These are phyloP conservation scores for Halotydeus destructor DNA, from an alignment of 1,140 invertebrate species.

Conservation along the genomic window DNA sequence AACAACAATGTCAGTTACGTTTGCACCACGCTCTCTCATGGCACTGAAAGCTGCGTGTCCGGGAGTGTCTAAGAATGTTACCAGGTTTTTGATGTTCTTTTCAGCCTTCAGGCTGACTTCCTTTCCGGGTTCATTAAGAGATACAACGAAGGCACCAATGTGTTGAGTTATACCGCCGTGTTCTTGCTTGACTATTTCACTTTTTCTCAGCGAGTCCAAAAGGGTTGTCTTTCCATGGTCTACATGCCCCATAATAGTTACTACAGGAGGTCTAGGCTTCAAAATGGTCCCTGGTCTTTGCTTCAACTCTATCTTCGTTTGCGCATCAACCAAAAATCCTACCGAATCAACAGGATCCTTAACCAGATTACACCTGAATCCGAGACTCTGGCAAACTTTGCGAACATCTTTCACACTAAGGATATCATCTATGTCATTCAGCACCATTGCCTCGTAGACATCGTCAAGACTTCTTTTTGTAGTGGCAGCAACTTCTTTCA, in stretches of 20 bases:
- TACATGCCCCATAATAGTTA: slow-evolving; percentile 97
- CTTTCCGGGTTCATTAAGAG: slow-evolving; percentile 4
- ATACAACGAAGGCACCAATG: slow-evolving; percentile 69
- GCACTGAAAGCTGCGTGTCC: slow-evolving; percentile 87
- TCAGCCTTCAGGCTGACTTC: not conserved
- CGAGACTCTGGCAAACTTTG: not conserved
- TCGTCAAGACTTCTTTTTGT: not conserved
- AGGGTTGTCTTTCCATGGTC: slow-evolving; percentile 98
- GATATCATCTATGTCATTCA: not conserved
- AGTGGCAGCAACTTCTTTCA: not conserved
- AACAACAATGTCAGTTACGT: slow-evolving; percentile 81
- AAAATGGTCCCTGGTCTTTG: slow-evolving; percentile 22
- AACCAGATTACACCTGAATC: not conserved
- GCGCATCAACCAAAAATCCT: not conserved
- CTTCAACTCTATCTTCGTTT: not conserved
- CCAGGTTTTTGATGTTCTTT: not conserved
- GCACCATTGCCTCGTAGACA: not conserved
- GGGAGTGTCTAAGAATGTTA: slow-evolving; percentile 98
- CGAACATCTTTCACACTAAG: not conserved
- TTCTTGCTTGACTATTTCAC: slow-evolving; percentile 66
- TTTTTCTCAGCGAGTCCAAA: slow-evolving; percentile 65
- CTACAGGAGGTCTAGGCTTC: slow-evolving; percentile 54
- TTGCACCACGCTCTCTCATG: slow-evolving; percentile 75
- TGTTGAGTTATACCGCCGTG: slow-evolving; percentile 99
- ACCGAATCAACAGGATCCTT: not conserved